phyloP scores from a whole-genome alignment of 2,797 vertebrate genomes.

The Rhincodon typus region DNA sequence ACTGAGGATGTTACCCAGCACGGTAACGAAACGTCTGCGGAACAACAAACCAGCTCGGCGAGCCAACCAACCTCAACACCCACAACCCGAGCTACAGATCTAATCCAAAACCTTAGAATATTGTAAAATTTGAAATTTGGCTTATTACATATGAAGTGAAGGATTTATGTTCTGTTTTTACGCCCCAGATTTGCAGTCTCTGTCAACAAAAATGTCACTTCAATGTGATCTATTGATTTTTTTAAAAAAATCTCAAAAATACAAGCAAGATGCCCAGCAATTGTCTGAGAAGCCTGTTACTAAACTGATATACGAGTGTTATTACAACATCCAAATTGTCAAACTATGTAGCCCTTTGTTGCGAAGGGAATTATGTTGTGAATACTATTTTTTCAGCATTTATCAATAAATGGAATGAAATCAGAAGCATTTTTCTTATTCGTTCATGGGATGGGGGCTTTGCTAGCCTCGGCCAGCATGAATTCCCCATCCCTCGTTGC shows the following conservation, averaged over 20 bases:
- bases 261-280: not conserved
- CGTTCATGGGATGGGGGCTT: too few species aligned
- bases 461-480: too few species aligned
- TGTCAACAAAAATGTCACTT: too few species aligned
- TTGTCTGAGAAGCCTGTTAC: not conserved
- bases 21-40: too few species aligned
- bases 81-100: too few species aligned
- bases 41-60: too few species aligned
- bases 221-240: too few species aligned
- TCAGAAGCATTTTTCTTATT: not conserved
- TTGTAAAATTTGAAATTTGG: not conserved
- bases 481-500: too few species aligned
- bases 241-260: not conserved
- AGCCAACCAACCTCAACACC: too few species aligned
- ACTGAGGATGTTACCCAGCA: too few species aligned
- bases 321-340: not conserved
- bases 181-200: too few species aligned
- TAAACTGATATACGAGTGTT: not conserved
- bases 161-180: not conserved
- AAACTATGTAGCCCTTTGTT: not conserved
- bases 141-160: not conserved
- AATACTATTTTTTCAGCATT: not conserved
- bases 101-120: too few species aligned
- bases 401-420: not conserved
- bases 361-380: not conserved